phyloP scores from a whole-genome alignment of 2,888 invertebrate genomes.

The Heliconius charithonia region DNA sequence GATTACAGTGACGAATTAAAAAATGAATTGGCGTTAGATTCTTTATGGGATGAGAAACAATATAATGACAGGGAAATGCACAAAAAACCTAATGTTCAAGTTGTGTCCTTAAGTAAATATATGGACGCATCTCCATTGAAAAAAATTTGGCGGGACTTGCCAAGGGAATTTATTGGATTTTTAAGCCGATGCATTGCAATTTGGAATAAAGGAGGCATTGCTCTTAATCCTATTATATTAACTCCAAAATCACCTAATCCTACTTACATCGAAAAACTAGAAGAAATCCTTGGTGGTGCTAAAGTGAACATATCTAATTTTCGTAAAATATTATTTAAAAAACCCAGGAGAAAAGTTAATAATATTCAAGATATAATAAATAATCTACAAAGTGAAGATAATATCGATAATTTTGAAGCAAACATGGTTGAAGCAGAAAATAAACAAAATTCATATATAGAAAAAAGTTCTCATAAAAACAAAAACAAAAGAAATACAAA shows the following conservation, averaged over 20 bases:
- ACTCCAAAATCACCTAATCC: slow-evolving; percentile 60
- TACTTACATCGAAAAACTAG: slow-evolving; percentile 63
- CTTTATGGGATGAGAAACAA: slow-evolving; percentile 57
- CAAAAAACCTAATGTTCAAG: slow-evolving; percentile 58
- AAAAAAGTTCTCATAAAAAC: slow-evolving; percentile 14
- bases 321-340: slow-evolving; percentile 34
- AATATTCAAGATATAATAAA: slow-evolving; percentile 76
- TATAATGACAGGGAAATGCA: slow-evolving; percentile 45
- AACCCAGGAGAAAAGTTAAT: slow-evolving; percentile 60
- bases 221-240: slow-evolving; percentile 68
- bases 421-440: slow-evolving; percentile 65
- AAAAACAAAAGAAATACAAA: slow-evolving; percentile 31
- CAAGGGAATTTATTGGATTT: slow-evolving; percentile 64
- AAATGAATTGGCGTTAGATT: slow-evolving; percentile 69
- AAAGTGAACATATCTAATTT: slow-evolving; percentile 26
- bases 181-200: slow-evolving; percentile 67
- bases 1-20: slow-evolving; percentile 60
- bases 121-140: slow-evolving; percentile 68
- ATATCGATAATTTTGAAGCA: slow-evolving; percentile 52
- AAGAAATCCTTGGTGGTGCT: slow-evolving; percentile 57
- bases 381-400: slow-evolving; percentile 60
- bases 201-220: slow-evolving; percentile 77
- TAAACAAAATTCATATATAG: slow-evolving; percentile 34
- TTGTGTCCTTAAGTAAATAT: slow-evolving; percentile 60
- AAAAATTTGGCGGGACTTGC: slow-evolving; percentile 64